Base-by-base conservation (phyloP, 2,113 vertebrate species). In the Sialia sialis region DNA sequence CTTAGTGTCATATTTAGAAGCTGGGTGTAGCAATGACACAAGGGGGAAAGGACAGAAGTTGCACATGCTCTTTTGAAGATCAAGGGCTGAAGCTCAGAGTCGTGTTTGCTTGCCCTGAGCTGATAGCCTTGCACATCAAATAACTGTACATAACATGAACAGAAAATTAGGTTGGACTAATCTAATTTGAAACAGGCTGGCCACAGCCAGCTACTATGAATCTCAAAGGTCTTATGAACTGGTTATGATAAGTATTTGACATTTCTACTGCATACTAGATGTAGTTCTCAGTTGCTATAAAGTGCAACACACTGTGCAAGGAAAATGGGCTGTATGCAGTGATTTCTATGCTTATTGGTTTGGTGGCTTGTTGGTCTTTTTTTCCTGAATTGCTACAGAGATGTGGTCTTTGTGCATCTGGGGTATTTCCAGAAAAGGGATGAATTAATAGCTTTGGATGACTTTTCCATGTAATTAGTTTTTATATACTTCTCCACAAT, bases 161-260 rank as follows among this genome's bases (percentile, higher is more conserved):
- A 79, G 75, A 94, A 97, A 96, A 96, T 94, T 76, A 95, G 49
- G 32, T 76, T 90, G 90, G 79, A 87, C 66, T 91, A 89, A 95
- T 83, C 36, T 91, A 84, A 92, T 91, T 95, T 92, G 81, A 96
- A 94, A 90, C 34, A 91, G 92, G 49, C n/a, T 93, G 85, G 39
- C 55, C 66, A 84, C 55, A 96, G 60, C 21, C 74, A 93, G 67
- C 81, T 62, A 75, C 34, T 74, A 76, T 59, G 72, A 56, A 83
- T 86, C 55, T 93, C 62, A 85, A 69, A 48, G 39, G 79, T 72
- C 38, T 88, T 93, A 77, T 48, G 48, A 95, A 74, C 32, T 43
- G 68, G 16, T 54, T 84, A 39, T 77, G 32, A 49, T 52, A 93
- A 87, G 39, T 89, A 41, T 84, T 70, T 90, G 74, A 67, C 72